These are phyloP conservation scores for Cepaea nemoralis DNA, from an alignment of 1,140 invertebrate species.

Conservation along the genomic window DNA sequence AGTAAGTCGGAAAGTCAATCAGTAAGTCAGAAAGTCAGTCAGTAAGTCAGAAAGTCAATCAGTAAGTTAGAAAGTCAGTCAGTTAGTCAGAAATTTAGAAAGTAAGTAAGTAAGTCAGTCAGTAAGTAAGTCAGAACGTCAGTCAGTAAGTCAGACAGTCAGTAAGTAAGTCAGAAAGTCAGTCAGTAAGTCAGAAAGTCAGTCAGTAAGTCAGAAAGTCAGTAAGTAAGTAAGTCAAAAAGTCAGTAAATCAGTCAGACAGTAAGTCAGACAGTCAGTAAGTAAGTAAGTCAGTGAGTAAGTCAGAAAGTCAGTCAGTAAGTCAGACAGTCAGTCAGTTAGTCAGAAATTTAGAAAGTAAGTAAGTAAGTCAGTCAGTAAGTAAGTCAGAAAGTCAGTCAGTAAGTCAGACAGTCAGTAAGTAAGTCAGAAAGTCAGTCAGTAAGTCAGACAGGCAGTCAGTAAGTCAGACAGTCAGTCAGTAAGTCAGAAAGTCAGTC, in stretches of 20 bases:
- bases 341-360: too few relatives aligned
- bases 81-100: background rate
- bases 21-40: too few relatives aligned
- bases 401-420: too few relatives aligned
- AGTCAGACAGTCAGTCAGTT: too few relatives aligned
- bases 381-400: too few relatives aligned
- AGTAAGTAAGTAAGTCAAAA: background rate
- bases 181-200: background rate
- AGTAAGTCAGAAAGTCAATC: too few relatives aligned
- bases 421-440: too few relatives aligned
- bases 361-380: too few relatives aligned
- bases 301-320: background rate
- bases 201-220: slow-evolving; percentile 2
- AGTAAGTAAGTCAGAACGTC: slow-evolving; percentile 35
- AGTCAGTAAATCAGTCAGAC: background rate
- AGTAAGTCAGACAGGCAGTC: background rate
- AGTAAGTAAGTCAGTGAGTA: background rate
- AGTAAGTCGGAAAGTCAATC: too few relatives aligned
- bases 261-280: background rate
- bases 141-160: background rate
- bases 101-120: slow-evolving; percentile 31
- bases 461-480: background rate
- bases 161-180: background rate
- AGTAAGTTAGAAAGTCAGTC: background rate
- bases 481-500: slow-evolving; percentile 25